Evolutionary conservation across 2,113 vertebrate genomes (phyloP), one percentile per base, ranked within the genome.

Genomic region (Gavia stellata): DNA sequence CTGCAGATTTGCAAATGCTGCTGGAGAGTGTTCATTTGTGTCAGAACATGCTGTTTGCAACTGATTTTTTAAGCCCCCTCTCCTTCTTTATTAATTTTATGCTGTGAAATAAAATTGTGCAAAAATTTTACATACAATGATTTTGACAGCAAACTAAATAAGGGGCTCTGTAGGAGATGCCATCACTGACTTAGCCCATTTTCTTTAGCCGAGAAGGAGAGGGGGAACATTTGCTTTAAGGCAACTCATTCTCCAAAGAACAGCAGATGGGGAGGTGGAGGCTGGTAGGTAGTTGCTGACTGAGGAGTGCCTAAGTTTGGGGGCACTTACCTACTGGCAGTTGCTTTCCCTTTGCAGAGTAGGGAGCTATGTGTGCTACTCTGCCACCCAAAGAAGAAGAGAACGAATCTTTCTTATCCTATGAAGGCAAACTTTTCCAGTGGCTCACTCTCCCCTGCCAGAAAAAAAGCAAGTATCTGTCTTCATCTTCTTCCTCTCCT

Each of bases 51-150:
- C 67, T 93, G 88, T 62, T 92, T 74, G 47, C 50, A 74, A 92
- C 50, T 70, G 55, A 50, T 78, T 90, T 88, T 95, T 94, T 74
- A 83, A 97, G 73, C 21, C 28, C 38, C 12, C 45, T 86, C 62
- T 93, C 59, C 40, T 88, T 47, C 52, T 86, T 45, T 81, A 77
- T 94, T 94, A 88, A 92, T 92, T 94, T 93, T 93, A 86, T 1
- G 8, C 80, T 90, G 55, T 70, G 79, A 95, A 94, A 88, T 62
- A 93, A 82, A 96, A 94, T 78, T 7, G 26, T 33, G 50, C 34
- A 49, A 81, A 93, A 86, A 78, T 24, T 25, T 92, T n/a, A 29
- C 55, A 23, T 38, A 42, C 40, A 40, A 86, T 70, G 82, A 77
- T 70, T 95, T 83, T 80, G 82, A 86, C 75, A 83, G 79, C 82